Evolutionary conservation across 2,113 vertebrate species (phyloP), one percentile per base, ranked within the genome.

Genomic region (Corythoichthys haematopterus): DNA sequence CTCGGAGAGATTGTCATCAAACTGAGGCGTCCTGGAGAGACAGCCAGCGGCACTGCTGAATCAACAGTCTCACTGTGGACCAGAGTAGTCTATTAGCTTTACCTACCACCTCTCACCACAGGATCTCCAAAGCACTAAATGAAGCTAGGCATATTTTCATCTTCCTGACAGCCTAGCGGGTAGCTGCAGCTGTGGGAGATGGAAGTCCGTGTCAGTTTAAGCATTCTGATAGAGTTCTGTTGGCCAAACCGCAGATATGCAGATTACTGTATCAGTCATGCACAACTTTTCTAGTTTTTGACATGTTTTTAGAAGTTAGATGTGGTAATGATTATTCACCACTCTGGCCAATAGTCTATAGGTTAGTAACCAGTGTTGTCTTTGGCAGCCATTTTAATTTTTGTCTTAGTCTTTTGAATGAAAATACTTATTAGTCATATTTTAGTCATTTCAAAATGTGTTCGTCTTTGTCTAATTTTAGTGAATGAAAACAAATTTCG

Each of bases 61-160:
- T 84, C 83, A 80, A 86, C 82, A 80, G 70, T 83, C 86, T 82
- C 57, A 72, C 86, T 86, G 87, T 79, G 82, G 83, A 82, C 84
- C 75, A 55, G 80, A 87, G 82, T 82, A 85, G 84, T 85, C 88
- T 85, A 90, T 91, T 89, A 90, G 83, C 85, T 79, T 72, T 83
- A 86, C 87, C 88, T 88, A 81, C 78, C 83, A 82, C 80, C 80
- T 79, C 80, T 80, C 85, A 82, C 87, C 79, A 68, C 83, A 84
- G 82, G 85, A 87, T 79, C 77, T 85, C 86, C 68, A 69, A 79
- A 84, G 81, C 80, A 76, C 86, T 85, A 86, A 90, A 90, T 88
- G 88, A 88, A 89, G 83, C 80, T 77, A 69, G 80, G 82, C 83
- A 83, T 88, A 84, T 87, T 86, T 91, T 86, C 83, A 86, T 88